Conservation (phyloP, 2,888 invertebrate genomes). For the Scaptomyza tumidula region DNA sequence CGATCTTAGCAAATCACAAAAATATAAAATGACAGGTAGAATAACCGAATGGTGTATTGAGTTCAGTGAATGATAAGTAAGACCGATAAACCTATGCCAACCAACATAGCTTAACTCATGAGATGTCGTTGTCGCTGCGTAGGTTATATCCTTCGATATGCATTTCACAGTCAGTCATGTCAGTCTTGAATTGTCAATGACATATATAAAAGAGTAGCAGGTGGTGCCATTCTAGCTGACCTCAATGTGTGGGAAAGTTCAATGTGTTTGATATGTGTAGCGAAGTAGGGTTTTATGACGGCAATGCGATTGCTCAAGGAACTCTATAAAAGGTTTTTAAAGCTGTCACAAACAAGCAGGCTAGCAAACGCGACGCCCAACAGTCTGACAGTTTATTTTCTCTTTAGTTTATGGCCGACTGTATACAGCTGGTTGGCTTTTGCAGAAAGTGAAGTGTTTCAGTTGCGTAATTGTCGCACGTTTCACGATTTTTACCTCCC, state of each 20-base stretch:
- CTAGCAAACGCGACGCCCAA: conserved; percentile 20
- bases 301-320: conserved; percentile 15
- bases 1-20: not conserved
- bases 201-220: not conserved
- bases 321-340: conserved; percentile 14
- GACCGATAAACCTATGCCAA: conserved; percentile 9
- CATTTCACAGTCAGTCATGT: not conserved
- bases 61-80: conserved; percentile 38
- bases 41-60: conserved; percentile 18
- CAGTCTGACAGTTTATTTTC: conserved; percentile 17
- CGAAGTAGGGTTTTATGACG: not conserved
- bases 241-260: conserved; percentile 30
- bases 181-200: not conserved
- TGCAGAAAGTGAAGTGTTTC: not conserved
- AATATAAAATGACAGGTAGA: conserved; percentile 3
- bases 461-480: conserved; percentile 49
- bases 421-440: not conserved
- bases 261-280: conserved; percentile 24
- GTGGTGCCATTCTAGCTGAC: conserved; percentile 16
- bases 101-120: too few relatives aligned
- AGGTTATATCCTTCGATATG: not conserved
- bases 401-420: conserved; percentile 12
- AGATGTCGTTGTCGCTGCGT: not conserved
- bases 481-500: conserved; percentile 8
- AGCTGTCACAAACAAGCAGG: conserved; percentile 19